phyloP scores from a whole-genome alignment of 2,888 invertebrate genomes.

The Cephus nigrinus region DNA sequence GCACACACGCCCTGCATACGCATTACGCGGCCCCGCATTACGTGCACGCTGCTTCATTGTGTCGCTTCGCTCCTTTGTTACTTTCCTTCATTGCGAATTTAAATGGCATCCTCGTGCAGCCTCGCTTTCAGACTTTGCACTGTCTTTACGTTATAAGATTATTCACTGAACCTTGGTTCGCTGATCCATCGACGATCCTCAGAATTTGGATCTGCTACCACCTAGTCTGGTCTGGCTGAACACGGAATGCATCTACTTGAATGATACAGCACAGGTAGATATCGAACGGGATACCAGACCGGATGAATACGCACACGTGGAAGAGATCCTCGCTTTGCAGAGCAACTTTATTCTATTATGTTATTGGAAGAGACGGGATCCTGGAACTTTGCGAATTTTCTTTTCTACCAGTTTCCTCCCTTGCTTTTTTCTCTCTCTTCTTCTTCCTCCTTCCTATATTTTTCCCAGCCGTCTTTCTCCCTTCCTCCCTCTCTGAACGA shows the following conservation, averaged over 20 bases:
- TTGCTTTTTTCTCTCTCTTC: not conserved
- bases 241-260: not conserved
- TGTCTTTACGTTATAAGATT: too few species aligned
- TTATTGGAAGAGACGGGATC: constrained; percentile 13
- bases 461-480: not conserved
- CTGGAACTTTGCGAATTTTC: not conserved
- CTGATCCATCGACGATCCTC: not conserved
- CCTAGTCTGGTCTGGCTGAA: not conserved
- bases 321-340: constrained; percentile 14
- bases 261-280: not conserved
- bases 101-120: constrained; percentile 25
- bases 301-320: not conserved
- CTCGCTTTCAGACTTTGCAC: too few species aligned
- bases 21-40: not conserved
- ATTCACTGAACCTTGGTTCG: not conserved
- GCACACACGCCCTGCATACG: not conserved
- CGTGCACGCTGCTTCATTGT: constrained; percentile 18
- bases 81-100: constrained; percentile 44
- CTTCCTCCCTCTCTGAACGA: not conserved
- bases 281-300: not conserved
- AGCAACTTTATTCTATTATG: constrained; percentile 25
- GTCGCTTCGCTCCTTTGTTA: constrained; percentile 42
- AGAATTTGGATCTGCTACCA: not conserved
- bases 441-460: not conserved
- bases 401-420: not conserved